phyloP scores from a whole-genome alignment of 2,113 vertebrate genomes.

The Carassius auratus region DNA sequence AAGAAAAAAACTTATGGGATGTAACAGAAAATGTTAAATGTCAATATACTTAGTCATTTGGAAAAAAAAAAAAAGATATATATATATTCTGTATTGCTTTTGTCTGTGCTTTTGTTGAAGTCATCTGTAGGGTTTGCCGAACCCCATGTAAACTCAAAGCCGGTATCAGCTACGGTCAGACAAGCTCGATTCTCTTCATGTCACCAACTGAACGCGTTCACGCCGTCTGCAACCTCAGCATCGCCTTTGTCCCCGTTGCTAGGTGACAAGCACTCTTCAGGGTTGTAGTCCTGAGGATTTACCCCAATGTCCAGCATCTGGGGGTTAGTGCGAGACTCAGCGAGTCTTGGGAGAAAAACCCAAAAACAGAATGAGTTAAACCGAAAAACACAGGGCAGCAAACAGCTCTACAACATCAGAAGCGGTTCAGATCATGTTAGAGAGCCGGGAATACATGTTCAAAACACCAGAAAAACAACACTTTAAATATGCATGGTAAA shows the following conservation, averaged over 20 bases:
- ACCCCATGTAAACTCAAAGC: not conserved
- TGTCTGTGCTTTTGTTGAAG: constrained; percentile 72
- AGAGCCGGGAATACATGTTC: not conserved
- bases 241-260: constrained; percentile 85
- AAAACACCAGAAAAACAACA: not conserved
- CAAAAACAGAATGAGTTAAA: not conserved
- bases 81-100: too few relatives aligned
- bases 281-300: constrained; percentile 87
- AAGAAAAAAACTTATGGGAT: constrained; percentile 52
- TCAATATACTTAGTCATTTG: not conserved
- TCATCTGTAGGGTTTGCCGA: too few relatives aligned
- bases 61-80: constrained; percentile 1
- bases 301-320: constrained; percentile 95
- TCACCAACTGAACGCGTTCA: too few relatives aligned
- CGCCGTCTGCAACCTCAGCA: constrained; percentile 26
- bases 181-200: too few relatives aligned
- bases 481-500: constrained; percentile 7
- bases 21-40: constrained; percentile 65
- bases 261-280: constrained; percentile 87
- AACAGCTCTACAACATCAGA: not conserved
- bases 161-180: constrained; percentile 42
- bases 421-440: not conserved
- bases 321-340: constrained; percentile 95
- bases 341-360: constrained; percentile 77
- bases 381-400: not conserved